Evolutionary conservation across 2,113 vertebrate species (phyloP).

Genomic region (Marcusenius ussheri): DNA sequence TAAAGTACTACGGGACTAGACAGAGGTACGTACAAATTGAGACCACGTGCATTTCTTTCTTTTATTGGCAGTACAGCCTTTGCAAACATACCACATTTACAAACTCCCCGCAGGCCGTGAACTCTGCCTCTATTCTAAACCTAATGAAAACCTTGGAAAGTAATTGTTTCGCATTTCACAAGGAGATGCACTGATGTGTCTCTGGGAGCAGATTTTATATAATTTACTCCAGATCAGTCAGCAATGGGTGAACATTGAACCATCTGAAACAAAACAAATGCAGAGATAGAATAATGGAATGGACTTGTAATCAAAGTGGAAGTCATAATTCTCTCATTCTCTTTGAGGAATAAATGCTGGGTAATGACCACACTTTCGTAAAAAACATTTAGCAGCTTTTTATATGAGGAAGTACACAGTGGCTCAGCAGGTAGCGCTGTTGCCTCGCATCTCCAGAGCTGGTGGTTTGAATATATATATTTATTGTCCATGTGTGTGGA

Average conservation of each 20-base stretch:
- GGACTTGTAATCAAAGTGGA: not conserved
- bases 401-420: not conserved
- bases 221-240: not conserved
- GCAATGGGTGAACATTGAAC: not conserved
- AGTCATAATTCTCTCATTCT: not conserved
- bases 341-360: not conserved
- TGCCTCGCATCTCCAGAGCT: not conserved
- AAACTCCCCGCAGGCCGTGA: not conserved
- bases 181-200: not conserved
- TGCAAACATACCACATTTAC: not conserved
- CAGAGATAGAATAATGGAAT: not conserved
- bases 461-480: not conserved
- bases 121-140: not conserved
- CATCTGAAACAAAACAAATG: not conserved
- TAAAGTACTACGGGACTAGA: not conserved
- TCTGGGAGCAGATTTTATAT: not conserved
- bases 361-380: not conserved
- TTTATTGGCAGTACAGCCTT: not conserved
- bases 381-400: not conserved
- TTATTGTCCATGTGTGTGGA: not conserved
- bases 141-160: not conserved
- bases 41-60: not conserved
- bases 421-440: not conserved
- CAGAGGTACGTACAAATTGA: not conserved
- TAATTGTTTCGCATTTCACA: not conserved